Percentiles rank a stretch among this genome's conserved stretches.
Conservation (phyloP, 2,797 vertebrate genomes). For the Notolepis coatsorum region DNA sequence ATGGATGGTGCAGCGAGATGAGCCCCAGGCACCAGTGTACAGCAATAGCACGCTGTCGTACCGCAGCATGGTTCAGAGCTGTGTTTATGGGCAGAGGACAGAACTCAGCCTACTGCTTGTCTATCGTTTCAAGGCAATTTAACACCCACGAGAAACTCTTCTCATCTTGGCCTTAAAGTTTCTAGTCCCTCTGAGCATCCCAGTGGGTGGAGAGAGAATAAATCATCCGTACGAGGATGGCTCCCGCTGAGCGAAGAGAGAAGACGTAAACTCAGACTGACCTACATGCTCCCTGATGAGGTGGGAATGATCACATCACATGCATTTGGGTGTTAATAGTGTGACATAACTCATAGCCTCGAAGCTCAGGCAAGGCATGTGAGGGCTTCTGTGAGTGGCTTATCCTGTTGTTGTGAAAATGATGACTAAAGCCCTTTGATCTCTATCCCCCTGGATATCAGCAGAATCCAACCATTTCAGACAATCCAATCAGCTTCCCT, state of each 20-base stretch:
- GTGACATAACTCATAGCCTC: not conserved
- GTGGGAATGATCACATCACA: not conserved
- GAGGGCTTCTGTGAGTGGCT: slow-evolving; percentile 12
- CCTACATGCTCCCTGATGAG: slow-evolving; percentile 7
- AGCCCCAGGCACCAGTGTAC: slow-evolving; percentile 20
- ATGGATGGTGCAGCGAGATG: slow-evolving; percentile 30
- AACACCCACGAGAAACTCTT: slow-evolving; percentile 37
- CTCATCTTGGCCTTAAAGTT: slow-evolving; percentile 30
- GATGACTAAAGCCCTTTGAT: too few relatives aligned
- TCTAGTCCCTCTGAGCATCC: slow-evolving; percentile 43
- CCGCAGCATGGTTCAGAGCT: slow-evolving; percentile 15
- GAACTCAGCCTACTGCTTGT: not conserved
- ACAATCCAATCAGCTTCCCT: too few relatives aligned
- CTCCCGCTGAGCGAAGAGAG: slow-evolving; percentile 28
- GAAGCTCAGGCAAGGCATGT: not conserved
- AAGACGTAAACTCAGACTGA: slow-evolving; percentile 48
- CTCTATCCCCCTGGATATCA: too few relatives aligned
- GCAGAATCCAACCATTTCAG: too few relatives aligned
- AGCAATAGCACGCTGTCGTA: not conserved
- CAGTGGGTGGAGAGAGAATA: slow-evolving; percentile 44
- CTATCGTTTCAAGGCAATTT: slow-evolving; percentile 28
- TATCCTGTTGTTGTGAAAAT: too few relatives aligned
- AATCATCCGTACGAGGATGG: slow-evolving; percentile 47
- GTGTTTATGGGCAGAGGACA: slow-evolving; percentile 41
- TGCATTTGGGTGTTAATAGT: too few relatives aligned